Base-by-base conservation (phyloP, 2,888 invertebrate species). In the Hydriomena furcata region DNA sequence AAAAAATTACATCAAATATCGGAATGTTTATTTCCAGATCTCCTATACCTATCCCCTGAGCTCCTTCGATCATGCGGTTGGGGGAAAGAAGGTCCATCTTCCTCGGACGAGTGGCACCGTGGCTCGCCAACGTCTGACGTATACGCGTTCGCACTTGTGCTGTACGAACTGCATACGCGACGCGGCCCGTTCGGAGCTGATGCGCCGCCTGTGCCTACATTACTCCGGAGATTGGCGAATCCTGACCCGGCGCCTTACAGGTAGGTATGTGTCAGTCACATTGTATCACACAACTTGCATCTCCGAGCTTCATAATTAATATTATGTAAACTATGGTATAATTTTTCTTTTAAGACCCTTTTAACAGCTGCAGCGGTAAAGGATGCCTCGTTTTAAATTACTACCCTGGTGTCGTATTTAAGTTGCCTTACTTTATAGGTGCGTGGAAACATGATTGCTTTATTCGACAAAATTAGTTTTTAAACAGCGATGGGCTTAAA, bases 101-200 rank as follows among this genome's bases (percentile, higher is more conserved):
- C 68, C 5, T 57, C 73, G 0, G 72, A 68, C 68, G 73, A 92
- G 79, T 52, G 78, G 63, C 63, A 80, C 58, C 62, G 73, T 52
- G 95, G 94, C 0, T 92, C 93, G 0, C 95, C 95, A 63, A 94
- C 94, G 63, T 96, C 95, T 0, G 97, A 97, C 76, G 93, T 95
- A 27, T 97, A 96, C 76, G 95, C 96, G 0, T 98, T 98, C 77
- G 95, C 94, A 0, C 94, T 98, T 37, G 93, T 98, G 38, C 87
- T 98, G 34, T 97, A 96, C 76, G 98, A 98, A 83, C 92, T 98
- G 61, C 95, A 97, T 73, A 94, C 95, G 7, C 90, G 98, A 0
- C 93, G 94, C 52, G 98, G 98, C 0, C 97, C 98, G 0, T 98
- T 95, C 72, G 97, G 97, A 0, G 91, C 91, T 7, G 93, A 92